Evolutionary conservation across 92 coral and sea anemone species (phyloP).

Genomic region (Parazoanthus darwini): DNA sequence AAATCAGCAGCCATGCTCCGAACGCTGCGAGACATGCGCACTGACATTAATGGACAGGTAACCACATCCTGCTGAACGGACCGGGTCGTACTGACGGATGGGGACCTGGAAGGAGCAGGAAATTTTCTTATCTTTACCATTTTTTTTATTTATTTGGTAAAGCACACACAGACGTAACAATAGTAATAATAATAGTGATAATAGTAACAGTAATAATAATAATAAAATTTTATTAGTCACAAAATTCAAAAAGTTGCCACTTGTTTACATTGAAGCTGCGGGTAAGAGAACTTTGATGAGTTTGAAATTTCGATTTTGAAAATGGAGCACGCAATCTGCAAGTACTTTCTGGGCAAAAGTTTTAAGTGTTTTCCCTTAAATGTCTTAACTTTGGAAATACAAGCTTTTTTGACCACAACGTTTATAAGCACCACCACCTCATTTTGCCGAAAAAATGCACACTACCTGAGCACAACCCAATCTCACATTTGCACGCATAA

Average conservation of each 20-base stretch:
- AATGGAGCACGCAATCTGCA: not conserved
- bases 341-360: not conserved
- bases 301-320: not conserved
- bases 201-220: too few species aligned
- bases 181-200: too few species aligned
- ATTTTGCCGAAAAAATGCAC: too few species aligned
- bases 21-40: slow-evolving; percentile 18
- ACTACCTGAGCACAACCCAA: too few species aligned
- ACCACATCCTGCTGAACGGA: not conserved
- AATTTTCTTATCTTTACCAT: not conserved
- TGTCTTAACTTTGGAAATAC: not conserved
- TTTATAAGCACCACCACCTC: too few species aligned
- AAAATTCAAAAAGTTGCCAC: too few species aligned
- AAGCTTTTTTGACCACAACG: too few species aligned
- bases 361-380: not conserved
- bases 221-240: too few species aligned
- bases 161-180: not conserved
- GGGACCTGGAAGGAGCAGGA: not conserved
- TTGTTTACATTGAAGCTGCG: too few species aligned
- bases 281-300: too few species aligned
- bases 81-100: not conserved
- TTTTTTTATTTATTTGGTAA: not conserved
- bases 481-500: too few species aligned
- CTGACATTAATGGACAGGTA: slow-evolving; percentile 41
- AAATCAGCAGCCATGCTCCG: not conserved